Evolutionary conservation across 2,113 vertebrate species (phyloP), one percentile per base, ranked within the genome.

Genomic region (Ceuthmochares aereus): DNA sequence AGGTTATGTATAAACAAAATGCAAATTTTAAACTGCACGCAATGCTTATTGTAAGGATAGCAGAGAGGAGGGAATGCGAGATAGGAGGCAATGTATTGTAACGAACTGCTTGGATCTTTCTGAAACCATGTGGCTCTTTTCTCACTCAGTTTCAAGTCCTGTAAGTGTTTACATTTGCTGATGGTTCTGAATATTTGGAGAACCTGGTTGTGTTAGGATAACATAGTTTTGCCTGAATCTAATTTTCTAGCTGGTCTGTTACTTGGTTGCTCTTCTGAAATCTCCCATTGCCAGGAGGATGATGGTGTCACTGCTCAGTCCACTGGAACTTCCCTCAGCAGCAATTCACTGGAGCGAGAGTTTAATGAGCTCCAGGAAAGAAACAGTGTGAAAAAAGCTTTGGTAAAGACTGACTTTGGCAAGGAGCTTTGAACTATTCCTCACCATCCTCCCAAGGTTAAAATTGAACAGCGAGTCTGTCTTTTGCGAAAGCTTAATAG

Each of bases 281-380:
- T 47, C 78, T 95, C 72, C 58, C 55, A 20, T 12, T 56, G 82
- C 78, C 85, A 74, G 72, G 49, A 85, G 63, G 75, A 76, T 32
- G 75, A 12, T 73, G 69, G 54, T 62, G 68, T 36, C 66, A 22
- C 30, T 52, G 87, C 84, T 89, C 58, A 76, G 66, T 20, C 84
- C 6, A 13, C 75, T 91, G 90, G 78, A 96, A 78, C 93, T 70
- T 88, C 79, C 77, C 85, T 78, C 54, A 22, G 85, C 85, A 76
- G 85, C 75, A 29, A 3, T 40, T 70, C 59, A 14, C 62, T 27
- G 40, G 32, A 88, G 87, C 6, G 67, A 18, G 64, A 34, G 25
- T 79, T 90, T 87, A 91, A 86, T 80, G 82, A 92, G 93, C 90
- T 96, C 75, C 89, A 80, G 93, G 89, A 85, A 60, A 87, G 87